Percentiles rank a stretch among this genome's conserved stretches.
These are phyloP conservation scores for Papilio aristodemus DNA, from an alignment of 1,140 invertebrate genomes.

Conservation along the genomic window DNA sequence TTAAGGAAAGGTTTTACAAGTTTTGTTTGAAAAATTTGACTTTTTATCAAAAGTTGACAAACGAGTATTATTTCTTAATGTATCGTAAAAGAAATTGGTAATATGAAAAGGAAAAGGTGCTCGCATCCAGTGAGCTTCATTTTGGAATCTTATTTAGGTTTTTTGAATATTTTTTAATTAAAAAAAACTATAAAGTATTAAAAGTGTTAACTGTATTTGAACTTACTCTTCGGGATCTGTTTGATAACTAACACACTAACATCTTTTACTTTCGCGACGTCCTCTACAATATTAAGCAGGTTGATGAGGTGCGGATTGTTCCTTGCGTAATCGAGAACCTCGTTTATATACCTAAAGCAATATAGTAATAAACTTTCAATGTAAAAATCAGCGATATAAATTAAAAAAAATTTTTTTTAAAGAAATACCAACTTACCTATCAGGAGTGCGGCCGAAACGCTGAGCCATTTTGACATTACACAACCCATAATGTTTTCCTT, in stretches of 20 bases:
- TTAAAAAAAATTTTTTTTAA: not conserved
- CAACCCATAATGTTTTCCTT: slow-evolving; percentile 82
- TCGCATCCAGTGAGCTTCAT: no score
- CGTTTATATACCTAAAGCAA: slow-evolving; percentile 76
- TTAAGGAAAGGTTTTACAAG: no score
- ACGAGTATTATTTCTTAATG: no score
- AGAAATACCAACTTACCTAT: slow-evolving; percentile 67
- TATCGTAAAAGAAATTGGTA: no score
- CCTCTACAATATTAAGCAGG: slow-evolving; percentile 81
- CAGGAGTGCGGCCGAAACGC: slow-evolving; percentile 82
- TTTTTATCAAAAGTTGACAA: no score
- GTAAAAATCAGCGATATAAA: not conserved
- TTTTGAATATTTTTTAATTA: not conserved
- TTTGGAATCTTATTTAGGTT: no score
- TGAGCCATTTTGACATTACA: slow-evolving; percentile 79
- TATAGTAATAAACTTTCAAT: not conserved
- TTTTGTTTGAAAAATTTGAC: no score
- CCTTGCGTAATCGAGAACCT: slow-evolving; percentile 80
- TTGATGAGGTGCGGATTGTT: slow-evolving; percentile 82
- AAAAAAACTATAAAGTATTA: not conserved
- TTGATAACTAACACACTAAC: slow-evolving; percentile 51
- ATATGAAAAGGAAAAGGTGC: no score
- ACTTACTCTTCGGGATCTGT: slow-evolving; percentile 57
- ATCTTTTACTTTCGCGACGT: slow-evolving; percentile 74
- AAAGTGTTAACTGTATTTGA: not conserved